These are phyloP conservation scores for Streptopelia turtur DNA, from an alignment of 2,797 vertebrate species.

Conservation along the genomic window DNA sequence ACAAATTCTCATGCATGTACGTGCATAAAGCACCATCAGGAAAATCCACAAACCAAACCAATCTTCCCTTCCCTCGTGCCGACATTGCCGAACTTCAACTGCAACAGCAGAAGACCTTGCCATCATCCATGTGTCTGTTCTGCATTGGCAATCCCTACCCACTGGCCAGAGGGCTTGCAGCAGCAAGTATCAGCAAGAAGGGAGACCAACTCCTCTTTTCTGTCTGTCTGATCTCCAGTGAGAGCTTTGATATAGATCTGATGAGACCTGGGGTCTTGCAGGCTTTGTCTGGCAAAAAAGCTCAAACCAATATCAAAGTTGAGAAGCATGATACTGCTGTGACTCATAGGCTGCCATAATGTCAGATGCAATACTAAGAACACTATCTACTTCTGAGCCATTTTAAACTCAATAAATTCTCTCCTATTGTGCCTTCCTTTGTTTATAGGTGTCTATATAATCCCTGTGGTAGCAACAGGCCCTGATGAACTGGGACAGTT, in stretches of 20 bases:
- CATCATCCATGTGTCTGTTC: background rate
- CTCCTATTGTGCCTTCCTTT: background rate
- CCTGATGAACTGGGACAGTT: background rate
- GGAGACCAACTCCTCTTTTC: background rate
- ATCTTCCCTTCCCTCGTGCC: background rate
- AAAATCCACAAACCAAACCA: background rate
- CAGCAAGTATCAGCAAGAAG: background rate
- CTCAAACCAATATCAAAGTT: background rate
- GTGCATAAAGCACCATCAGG: background rate
- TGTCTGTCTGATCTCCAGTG: background rate
- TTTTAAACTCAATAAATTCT: background rate
- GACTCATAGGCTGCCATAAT: rapidly evolving
- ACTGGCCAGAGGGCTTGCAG: background rate
- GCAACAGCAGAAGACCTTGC: background rate
- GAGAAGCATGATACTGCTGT: background rate
- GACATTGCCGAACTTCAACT: background rate
- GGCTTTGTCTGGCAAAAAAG: background rate
- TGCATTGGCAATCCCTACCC: rapidly evolving
- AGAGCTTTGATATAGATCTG: background rate
- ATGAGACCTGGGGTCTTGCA: background rate
- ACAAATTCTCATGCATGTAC: background rate
- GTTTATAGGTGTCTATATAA: background rate
- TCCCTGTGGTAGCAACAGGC: background rate
- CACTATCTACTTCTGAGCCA: background rate
- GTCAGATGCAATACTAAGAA: background rate